These are phyloP conservation scores for Epinotia ramella DNA, from an alignment of 2,888 invertebrate genomes.

Conservation along the genomic window DNA sequence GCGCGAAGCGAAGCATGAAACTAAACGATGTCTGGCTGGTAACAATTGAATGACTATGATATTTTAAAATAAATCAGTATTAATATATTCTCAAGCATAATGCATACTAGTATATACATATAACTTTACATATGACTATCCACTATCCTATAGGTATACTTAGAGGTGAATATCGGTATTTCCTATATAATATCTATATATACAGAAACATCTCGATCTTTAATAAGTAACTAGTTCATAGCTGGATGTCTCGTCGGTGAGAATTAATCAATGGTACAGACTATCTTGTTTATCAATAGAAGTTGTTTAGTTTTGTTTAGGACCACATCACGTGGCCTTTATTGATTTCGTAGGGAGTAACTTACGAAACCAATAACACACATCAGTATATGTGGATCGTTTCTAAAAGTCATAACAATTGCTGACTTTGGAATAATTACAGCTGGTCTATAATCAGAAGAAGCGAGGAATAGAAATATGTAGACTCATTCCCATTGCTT, in stretches of 20 bases:
- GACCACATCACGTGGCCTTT: constrained; percentile 38
- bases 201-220: constrained; percentile 18
- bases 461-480: neutral
- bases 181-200: neutral
- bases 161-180: neutral
- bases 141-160: too few species aligned
- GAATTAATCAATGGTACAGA: constrained; percentile 12
- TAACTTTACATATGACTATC: too few species aligned
- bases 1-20: constrained; percentile 26
- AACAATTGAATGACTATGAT: constrained; percentile 21
- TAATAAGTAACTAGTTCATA: constrained; percentile 7
- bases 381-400: neutral
- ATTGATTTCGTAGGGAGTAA: constrained; percentile 33
- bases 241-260: neutral
- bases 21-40: constrained; percentile 12
- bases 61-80: neutral
- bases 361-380: too few species aligned
- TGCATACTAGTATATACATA: too few species aligned
- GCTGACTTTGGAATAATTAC: neutral
- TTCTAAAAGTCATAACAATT: constrained; percentile 13
- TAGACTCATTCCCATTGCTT: neutral
- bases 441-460: neutral
- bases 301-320: constrained; percentile 26
- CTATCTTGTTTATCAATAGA: constrained; percentile 26
- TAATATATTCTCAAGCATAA: neutral